Base-by-base conservation (phyloP, 2,797 vertebrate species). In the Synaphobranchus kaupii region DNA sequence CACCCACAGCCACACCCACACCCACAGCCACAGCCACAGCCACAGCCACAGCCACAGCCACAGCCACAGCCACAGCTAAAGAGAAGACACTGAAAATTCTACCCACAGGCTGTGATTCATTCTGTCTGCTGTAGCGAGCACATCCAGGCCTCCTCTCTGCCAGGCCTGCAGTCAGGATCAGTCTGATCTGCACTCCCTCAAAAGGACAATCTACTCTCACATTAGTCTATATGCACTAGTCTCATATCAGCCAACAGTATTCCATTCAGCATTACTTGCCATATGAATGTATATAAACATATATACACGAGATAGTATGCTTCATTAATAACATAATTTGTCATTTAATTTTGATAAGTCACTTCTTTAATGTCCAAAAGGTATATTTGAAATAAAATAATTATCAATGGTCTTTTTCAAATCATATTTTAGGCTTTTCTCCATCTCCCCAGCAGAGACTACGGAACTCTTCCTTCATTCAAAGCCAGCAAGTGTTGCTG, bases 101-200 rank as follows among this genome's bases (percentile, higher is more conserved):
- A 81, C 78, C 78, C 78, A 81, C 78, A n/a, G 78, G 47, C 78
- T 10, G 78, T 81, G 78, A 81, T 81, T 81, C 78, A 81, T 4
- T 81, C 78, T 47, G 12, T 48, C 78, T 81, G 78, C 78, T 12
- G 9, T 47, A 25, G 3, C 78, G n/a, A n/a, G n/a, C 73, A 44
- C 73, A 44, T 76, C 47, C 44, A 50, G 47, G 22, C 47, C 47
- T 4, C 25, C 39, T 10, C 44, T n/a, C 44, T n/a, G 78, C 47
- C 78, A 48, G 78, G 5, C 44, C 44, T 17, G 28, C 34, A 80
- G 76, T 47, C 44, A 80, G 31, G 39, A 78, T 44, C 22, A 15
- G 25, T 13, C 73, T 31, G 28, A 25, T 25, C 20, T 2, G 28
- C 63, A 28, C 28, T 68, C 63, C 63, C 63, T 25, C 20, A 13